phyloP scores from a whole-genome alignment of 1,140 invertebrate species.

The Caenorhabditis tropicalis region DNA sequence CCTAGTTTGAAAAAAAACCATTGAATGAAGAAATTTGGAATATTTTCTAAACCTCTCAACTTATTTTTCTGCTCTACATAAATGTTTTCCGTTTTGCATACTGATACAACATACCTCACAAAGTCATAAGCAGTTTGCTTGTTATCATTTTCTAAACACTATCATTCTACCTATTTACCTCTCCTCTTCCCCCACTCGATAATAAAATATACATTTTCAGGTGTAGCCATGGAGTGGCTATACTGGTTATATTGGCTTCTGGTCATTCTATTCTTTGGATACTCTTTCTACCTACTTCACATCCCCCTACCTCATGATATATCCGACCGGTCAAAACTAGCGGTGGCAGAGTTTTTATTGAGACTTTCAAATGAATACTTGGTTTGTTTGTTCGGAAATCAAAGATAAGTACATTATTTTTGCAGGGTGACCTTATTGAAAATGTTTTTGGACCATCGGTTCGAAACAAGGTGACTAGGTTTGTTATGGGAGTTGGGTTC shows the following conservation, averaged over 20 bases:
- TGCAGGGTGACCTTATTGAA: constrained; percentile 66
- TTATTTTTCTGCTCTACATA: too few relatives aligned
- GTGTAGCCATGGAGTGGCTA: constrained; percentile 38
- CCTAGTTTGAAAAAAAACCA: too few relatives aligned
- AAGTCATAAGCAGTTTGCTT: neutral
- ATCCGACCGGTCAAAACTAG: constrained; percentile 63
- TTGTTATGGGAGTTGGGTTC: constrained; percentile 61
- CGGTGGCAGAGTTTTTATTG: constrained; percentile 66
- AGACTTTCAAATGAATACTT: constrained; percentile 67
- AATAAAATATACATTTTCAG: neutral
- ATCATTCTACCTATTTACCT: neutral
- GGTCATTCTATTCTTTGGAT: constrained; percentile 56
- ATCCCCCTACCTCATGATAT: constrained; percentile 65
- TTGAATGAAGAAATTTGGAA: too few relatives aligned
- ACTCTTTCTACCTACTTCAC: constrained; percentile 59
- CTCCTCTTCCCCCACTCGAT: neutral
- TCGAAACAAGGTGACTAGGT: constrained; percentile 64
- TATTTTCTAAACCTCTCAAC: too few relatives aligned
- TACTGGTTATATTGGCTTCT: constrained; percentile 57
- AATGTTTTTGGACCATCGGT: constrained; percentile 58
- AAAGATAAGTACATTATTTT: neutral
- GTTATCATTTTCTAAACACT: neutral
- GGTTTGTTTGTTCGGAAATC: constrained; percentile 43
- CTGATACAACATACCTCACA: neutral
- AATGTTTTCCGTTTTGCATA: too few relatives aligned